These are phyloP conservation scores for Philopedon plagiatum DNA, from an alignment of 2,888 invertebrate species.

Conservation along the genomic window DNA sequence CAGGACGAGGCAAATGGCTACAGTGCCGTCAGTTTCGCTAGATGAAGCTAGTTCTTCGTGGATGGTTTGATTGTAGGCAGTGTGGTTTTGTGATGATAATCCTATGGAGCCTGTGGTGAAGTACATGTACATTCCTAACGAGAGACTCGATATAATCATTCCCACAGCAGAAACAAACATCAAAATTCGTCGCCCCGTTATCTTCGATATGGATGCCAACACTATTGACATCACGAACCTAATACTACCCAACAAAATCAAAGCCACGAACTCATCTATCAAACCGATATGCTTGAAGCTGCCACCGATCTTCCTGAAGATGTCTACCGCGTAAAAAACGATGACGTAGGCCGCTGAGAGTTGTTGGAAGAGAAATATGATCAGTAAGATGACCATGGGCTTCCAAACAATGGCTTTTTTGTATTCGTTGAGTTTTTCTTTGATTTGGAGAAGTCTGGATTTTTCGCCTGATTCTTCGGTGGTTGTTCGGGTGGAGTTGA, in stretches of 20 bases:
- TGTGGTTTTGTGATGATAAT: not conserved
- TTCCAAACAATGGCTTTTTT: constrained; percentile 68
- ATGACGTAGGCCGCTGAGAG: constrained; percentile 73
- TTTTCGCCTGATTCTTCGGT: constrained; percentile 37
- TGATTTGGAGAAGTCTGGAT: constrained; percentile 50
- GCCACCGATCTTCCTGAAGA: constrained; percentile 71
- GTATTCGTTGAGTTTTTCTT: constrained; percentile 57
- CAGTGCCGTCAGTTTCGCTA: constrained; percentile 60
- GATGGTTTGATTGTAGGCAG: constrained; percentile 34
- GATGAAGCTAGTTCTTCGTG: constrained; percentile 46
- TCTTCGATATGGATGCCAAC: constrained; percentile 69
- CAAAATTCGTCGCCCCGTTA: constrained; percentile 69
- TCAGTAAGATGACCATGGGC: constrained; percentile 69
- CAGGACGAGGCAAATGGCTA: constrained; percentile 69
- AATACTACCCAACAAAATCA: constrained; percentile 70
- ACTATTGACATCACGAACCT: constrained; percentile 72
- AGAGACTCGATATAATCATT: constrained; percentile 70
- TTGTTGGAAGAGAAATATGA: constrained; percentile 72
- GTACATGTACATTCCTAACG: constrained; percentile 62
- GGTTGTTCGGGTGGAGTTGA: constrained; percentile 1
- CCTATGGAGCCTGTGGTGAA: constrained; percentile 4
- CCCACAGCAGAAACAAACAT: constrained; percentile 71
- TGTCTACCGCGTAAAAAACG: constrained; percentile 73
- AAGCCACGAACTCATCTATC: constrained; percentile 66
- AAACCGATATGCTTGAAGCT: constrained; percentile 67